phyloP scores from a whole-genome alignment of 2,113 vertebrate species.

The Gadus chalcogrammus region DNA sequence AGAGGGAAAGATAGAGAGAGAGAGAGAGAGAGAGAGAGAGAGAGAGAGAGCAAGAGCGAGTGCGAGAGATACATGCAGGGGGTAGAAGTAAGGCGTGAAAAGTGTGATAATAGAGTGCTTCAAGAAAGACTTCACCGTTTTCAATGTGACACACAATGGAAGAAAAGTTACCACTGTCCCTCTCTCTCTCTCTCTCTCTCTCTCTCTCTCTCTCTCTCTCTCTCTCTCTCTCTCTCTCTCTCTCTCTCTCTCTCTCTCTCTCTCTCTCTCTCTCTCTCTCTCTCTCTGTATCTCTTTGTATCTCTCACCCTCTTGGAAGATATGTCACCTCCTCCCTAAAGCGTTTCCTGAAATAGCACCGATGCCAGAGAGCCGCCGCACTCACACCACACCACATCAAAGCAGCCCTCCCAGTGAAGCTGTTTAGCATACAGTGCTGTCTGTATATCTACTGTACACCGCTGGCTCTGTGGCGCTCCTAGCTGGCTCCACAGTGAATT shows the following conservation, averaged over 20 bases:
- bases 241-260: slow-evolving; percentile 5
- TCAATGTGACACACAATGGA: slow-evolving; percentile 12
- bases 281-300: slow-evolving; percentile 29
- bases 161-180: slow-evolving; percentile 10
- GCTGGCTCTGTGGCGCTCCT: background rate
- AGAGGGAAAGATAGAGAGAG: background rate
- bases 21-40: background rate
- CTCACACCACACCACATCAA: slow-evolving; percentile 6
- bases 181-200: slow-evolving; percentile 12
- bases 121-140: too few relatives aligned
- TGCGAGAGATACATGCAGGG: slow-evolving; percentile 10
- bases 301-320: slow-evolving; percentile 44
- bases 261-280: slow-evolving; percentile 15
- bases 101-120: too few relatives aligned
- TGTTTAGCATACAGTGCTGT: background rate
- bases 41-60: slow-evolving; percentile 2
- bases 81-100: too few relatives aligned
- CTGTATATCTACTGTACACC: background rate
- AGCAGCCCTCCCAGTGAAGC: slow-evolving; percentile 19
- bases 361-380: slow-evolving; percentile 38
- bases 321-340: slow-evolving; percentile 50
- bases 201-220: slow-evolving; percentile 1
- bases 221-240: slow-evolving; percentile 4
- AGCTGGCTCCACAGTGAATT: too few relatives aligned
- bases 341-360: slow-evolving; percentile 61